These are phyloP conservation scores for Hypanus sabinus DNA, from an alignment of 2,113 vertebrate species.

Conservation along the genomic window DNA sequence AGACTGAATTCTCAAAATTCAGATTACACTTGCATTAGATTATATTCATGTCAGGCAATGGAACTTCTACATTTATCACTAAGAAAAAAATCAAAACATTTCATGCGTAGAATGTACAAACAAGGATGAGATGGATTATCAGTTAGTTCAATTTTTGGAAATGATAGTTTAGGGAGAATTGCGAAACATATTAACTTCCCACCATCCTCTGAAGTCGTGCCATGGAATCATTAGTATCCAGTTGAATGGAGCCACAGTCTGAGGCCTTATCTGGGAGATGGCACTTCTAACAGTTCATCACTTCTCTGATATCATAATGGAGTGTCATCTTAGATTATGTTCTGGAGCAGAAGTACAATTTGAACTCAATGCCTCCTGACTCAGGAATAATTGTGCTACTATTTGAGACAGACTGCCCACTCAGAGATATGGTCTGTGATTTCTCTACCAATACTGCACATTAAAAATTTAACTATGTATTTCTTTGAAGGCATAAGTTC, in stretches of 20 bases:
- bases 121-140: conserved; percentile 26
- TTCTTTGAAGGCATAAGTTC: not conserved
- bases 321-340: conserved; percentile 25
- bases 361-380: conserved; percentile 20
- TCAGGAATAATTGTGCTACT: not conserved
- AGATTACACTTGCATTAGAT: not conserved
- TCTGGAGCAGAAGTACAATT: not conserved
- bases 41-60: not conserved
- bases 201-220: conserved; percentile 12
- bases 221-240: conserved; percentile 10
- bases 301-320: not conserved
- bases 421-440: not conserved
- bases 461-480: not conserved
- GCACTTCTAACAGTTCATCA: conserved; percentile 8
- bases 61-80: not conserved
- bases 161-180: not conserved
- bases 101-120: not conserved
- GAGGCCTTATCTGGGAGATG: conserved; percentile 1
- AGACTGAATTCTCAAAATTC: not conserved
- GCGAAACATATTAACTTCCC: not conserved
- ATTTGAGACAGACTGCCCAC: not conserved
- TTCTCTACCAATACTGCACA: not conserved
- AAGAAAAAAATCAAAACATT: not conserved
- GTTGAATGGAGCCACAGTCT: not conserved
- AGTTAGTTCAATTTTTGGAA: not conserved